Base-by-base conservation (phyloP, 1,140 invertebrate genomes). In the Aphaenogaster rudis region DNA sequence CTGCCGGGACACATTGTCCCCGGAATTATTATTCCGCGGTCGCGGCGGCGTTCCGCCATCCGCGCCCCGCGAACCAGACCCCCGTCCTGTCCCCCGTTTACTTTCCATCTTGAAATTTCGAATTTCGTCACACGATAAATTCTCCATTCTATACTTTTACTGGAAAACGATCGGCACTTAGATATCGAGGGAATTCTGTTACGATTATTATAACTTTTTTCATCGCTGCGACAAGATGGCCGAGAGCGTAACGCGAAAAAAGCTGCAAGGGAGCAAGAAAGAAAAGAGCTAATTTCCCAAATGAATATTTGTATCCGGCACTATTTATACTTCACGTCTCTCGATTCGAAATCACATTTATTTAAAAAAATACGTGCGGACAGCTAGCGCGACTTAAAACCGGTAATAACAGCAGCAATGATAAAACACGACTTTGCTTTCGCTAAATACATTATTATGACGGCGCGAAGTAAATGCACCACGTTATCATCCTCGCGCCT, bases 1-100 rank as follows among this genome's bases (percentile, higher is more conserved):
- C 95, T 95, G 92, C 94, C 88, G 92, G 94, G 93, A 95, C 94
- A 95, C 94, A 94, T 95, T 95, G 94, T 95, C 93, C 92, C 69
- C 84, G 91, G 92, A 95, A 95, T 95, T 95, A 95, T 95, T 95
- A 94, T 95, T 95, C 93, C 92, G 93, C 80, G 67, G 74, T 76
- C 87, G 67, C 80, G 80, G 42, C 42, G 28, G 59, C 48, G 39
- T 52, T 59, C 28, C 81, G 57, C 57, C 39, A 42, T 21, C 71
- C 76, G n/a, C 61, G 57, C 66, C 39, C 21, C 57, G 61, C 61
- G 6, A 39, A 5, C 39, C 61, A 50, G 28, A 50, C 45, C 0
- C 36, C 6, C 17, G 9, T 15, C 9, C 17, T 17, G 33, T 5
- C 33, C 13, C n/a, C 15, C 13, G 0, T 36, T 69, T 59, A 48